Percentiles rank a stretch among this genome's conserved stretches.
Evolutionary conservation across 2,797 vertebrate species (phyloP).

Genomic region (Tolypeutes matacus): DNA sequence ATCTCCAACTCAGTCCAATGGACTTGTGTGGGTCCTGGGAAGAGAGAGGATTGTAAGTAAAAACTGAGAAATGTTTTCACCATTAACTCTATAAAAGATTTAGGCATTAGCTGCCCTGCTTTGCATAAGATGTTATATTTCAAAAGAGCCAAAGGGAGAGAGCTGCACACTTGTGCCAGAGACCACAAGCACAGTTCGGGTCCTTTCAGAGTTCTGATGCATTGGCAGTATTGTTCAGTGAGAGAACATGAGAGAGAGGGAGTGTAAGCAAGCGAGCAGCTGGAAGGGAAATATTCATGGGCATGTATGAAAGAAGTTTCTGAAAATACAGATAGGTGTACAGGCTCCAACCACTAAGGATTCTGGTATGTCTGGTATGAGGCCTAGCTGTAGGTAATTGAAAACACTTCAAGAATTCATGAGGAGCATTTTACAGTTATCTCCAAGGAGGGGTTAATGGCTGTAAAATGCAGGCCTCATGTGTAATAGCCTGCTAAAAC

Average conservation of each 20-base stretch:
- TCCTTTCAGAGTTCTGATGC: background rate
- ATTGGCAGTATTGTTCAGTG: background rate
- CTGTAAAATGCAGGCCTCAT: background rate
- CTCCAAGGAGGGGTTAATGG: background rate
- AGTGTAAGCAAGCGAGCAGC: background rate
- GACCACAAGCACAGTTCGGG: background rate
- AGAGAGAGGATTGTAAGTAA: background rate
- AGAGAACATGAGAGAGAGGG: background rate
- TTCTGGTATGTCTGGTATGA: background rate
- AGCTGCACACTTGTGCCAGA: background rate
- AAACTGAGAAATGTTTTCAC: conserved; percentile 50
- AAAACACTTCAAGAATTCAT: conserved; percentile 31
- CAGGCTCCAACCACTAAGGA: background rate
- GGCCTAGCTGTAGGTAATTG: background rate
- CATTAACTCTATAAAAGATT: background rate
- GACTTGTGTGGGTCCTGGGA: background rate
- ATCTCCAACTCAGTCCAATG: background rate
- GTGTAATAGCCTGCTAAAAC: background rate
- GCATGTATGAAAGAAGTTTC: background rate
- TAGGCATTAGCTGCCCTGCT: background rate
- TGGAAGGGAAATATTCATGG: background rate
- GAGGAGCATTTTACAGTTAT: background rate
- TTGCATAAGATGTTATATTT: background rate
- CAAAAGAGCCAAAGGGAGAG: background rate
- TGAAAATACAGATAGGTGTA: background rate